Evolutionary conservation across 1,140 invertebrate species (phyloP).

Genomic region (Melanaphis sacchari): DNA sequence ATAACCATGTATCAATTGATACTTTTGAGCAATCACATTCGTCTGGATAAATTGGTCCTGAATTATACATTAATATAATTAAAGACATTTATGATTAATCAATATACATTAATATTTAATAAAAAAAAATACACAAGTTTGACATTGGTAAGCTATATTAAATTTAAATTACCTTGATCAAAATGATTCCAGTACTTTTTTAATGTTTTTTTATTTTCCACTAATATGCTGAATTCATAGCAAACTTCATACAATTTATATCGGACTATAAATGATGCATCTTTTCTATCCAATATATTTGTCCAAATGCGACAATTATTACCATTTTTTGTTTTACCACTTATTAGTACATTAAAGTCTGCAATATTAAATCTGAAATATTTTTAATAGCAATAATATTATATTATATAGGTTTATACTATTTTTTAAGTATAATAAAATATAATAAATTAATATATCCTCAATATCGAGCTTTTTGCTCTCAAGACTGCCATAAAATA

Average conservation of each 20-base stretch:
- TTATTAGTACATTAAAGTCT: slow-evolving; percentile 12
- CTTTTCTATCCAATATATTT: slow-evolving; percentile 81
- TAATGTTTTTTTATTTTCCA: slow-evolving; percentile 72
- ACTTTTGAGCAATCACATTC: slow-evolving; percentile 82
- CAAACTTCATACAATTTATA: slow-evolving; percentile 83
- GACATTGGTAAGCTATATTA: not conserved
- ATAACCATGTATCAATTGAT: slow-evolving; percentile 73
- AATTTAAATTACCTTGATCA: not conserved
- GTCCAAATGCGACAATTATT: slow-evolving; percentile 73
- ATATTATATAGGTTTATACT: too few species aligned
- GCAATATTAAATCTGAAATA: slow-evolving; percentile 28
- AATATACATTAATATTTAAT: not conserved
- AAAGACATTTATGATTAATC: not conserved
- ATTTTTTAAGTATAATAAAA: not conserved
- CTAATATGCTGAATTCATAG: slow-evolving; percentile 72
- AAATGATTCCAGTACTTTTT: slow-evolving; percentile 60
- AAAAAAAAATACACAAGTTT: not conserved
- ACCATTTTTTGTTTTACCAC: slow-evolving; percentile 61
- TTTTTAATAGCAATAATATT: slow-evolving; percentile 25
- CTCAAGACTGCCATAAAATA: not conserved
- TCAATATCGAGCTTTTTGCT: not conserved
- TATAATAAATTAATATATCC: not conserved
- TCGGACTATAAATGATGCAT: slow-evolving; percentile 85
- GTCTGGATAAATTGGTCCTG: slow-evolving; percentile 79
- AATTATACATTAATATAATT: not conserved